A percentile compares a stretch with the other conserved stretches of the same genome.
Conservation (phyloP, 64 coral and sea anemone genomes). For the Montipora foliosa region DNA sequence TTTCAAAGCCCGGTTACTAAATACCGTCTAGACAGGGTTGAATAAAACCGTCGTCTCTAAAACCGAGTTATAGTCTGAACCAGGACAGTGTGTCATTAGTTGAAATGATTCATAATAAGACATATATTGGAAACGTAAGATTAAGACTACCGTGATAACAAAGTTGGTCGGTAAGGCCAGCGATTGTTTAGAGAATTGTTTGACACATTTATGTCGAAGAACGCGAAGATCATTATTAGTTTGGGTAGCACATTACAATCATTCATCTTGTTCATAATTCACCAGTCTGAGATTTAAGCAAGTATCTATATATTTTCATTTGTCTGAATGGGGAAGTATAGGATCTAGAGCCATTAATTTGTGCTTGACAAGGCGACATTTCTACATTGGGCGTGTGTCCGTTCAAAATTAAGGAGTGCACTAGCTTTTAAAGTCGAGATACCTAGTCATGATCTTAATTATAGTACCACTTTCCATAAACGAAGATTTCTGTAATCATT, state of each 20-base stretch:
- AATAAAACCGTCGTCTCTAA: too few relatives aligned
- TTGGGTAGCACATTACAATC: not conserved
- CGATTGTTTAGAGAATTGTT: conserved; percentile 15
- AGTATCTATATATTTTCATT: not conserved
- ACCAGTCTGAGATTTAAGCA: conserved; percentile 20
- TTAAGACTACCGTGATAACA: not conserved
- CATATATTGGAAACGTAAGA: too few relatives aligned
- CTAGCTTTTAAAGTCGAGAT: not conserved
- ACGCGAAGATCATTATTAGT: not conserved
- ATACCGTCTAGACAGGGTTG: too few relatives aligned
- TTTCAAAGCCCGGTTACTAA: too few relatives aligned
- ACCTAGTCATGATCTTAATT: not conserved
- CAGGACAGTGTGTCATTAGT: too few relatives aligned
- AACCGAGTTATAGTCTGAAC: too few relatives aligned
- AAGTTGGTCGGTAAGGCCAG: not conserved
- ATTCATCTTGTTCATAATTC: conserved; percentile 29
- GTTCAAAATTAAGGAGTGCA: conserved; percentile 17
- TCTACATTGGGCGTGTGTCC: not conserved
- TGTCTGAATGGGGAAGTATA: conserved; percentile 18
- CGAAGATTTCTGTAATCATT: conserved; percentile 18
- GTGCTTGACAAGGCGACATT: conserved; percentile 31
- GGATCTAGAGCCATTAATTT: conserved; percentile 11
- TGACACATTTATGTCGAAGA: not conserved
- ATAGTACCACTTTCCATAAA: conserved; percentile 3
- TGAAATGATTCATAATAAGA: too few relatives aligned